These are phyloP conservation scores for Chelonus insularis DNA, from an alignment of 1,140 invertebrate genomes.

Conservation along the genomic window DNA sequence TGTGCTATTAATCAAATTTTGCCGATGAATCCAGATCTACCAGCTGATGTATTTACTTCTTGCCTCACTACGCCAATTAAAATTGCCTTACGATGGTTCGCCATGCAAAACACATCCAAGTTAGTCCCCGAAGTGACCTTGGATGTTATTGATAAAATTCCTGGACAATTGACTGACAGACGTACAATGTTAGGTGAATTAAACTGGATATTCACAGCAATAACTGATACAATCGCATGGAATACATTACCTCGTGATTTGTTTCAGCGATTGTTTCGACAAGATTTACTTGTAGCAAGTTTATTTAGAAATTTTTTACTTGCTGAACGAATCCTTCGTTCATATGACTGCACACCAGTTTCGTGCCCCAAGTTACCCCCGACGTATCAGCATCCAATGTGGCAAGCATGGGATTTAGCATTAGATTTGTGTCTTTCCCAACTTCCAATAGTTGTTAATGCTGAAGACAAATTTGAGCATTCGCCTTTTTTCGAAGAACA, in stretches of 20 bases:
- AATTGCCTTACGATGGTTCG: conserved; percentile 94
- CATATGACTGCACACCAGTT: conserved; percentile 94
- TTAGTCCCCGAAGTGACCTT: conserved; percentile 78
- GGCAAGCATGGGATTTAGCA: conserved; percentile 97
- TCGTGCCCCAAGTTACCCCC: conserved; percentile 88
- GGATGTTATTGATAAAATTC: conserved; percentile 92
- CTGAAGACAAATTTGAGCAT: conserved; percentile 70
- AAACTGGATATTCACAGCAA: conserved; percentile 99
- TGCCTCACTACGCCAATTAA: conserved; percentile 98
- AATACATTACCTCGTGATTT: conserved; percentile 90
- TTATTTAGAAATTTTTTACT: conserved; percentile 97
- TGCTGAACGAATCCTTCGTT: conserved; percentile 94
- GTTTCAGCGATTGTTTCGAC: conserved; percentile 96
- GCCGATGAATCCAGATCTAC: conserved; percentile 96
- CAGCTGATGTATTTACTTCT: conserved; percentile 98
- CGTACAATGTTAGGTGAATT: conserved; percentile 97
- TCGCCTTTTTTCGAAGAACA: conserved; percentile 98
- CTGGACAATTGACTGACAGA: conserved; percentile 91
- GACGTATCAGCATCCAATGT: conserved; percentile 85
- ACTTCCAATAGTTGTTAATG: conserved; percentile 75
- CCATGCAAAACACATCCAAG: conserved; percentile 81
- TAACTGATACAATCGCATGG: conserved; percentile 99
- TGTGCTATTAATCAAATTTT: conserved; percentile 89
- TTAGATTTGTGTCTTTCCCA: conserved; percentile 92
- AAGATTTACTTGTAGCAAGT: conserved; percentile 97